phyloP scores from a whole-genome alignment of 92 coral and sea anemone genomes.

The Plumapathes pennacea region DNA sequence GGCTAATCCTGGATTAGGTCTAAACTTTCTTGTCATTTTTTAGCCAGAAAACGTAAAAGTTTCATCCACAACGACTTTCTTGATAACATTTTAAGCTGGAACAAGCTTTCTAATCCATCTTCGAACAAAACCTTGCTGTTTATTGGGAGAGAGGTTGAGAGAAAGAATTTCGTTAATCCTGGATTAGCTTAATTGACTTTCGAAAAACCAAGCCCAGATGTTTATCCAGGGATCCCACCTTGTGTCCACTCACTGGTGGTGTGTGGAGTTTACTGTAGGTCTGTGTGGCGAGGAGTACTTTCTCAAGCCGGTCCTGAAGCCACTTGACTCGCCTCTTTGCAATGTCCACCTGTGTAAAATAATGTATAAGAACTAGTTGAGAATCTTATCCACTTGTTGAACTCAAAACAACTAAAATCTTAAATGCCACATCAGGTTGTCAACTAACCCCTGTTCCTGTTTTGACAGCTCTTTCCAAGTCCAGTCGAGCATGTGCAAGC shows the following conservation, averaged over 20 bases:
- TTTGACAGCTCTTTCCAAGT: constrained; percentile 83
- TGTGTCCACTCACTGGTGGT: not conserved
- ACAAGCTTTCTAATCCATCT: too few species aligned
- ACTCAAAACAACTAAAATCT: not conserved
- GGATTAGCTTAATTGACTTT: too few species aligned
- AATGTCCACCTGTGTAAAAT: constrained; percentile 56
- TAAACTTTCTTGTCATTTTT: too few species aligned
- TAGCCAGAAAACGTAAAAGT: too few species aligned
- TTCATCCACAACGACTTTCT: too few species aligned
- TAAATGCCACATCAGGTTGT: too few species aligned
- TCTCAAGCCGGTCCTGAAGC: constrained; percentile 94
- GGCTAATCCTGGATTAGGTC: too few species aligned
- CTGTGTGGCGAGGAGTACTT: constrained; percentile 63
- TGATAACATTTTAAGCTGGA: too few species aligned
- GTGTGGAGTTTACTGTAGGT: constrained; percentile 24
- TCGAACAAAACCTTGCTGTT: too few species aligned
- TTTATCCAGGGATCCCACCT: constrained; percentile 8
- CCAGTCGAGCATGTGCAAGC: constrained; percentile 90
- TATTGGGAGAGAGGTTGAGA: too few species aligned
- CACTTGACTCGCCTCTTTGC: constrained; percentile 91
- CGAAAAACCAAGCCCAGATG: too few species aligned
- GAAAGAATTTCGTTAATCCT: too few species aligned
- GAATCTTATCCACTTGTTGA: not conserved
- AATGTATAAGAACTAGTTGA: not conserved
- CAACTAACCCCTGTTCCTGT: constrained; percentile 73